phyloP scores from a whole-genome alignment of 2,888 invertebrate species.

The Cenopis cana region DNA sequence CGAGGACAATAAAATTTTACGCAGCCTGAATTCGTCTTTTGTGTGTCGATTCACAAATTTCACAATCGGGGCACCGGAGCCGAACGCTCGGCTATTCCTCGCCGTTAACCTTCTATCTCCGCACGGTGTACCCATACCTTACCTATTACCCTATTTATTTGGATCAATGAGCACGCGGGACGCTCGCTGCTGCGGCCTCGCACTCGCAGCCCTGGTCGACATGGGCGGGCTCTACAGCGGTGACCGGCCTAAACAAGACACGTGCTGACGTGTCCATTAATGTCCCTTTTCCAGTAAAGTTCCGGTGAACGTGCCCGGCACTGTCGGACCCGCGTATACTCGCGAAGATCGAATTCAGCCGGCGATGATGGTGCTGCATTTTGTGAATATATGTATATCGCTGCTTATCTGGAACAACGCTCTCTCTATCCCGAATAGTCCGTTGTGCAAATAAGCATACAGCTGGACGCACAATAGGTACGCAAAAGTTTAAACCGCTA shows the following conservation, averaged over 20 bases:
- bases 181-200: not conserved
- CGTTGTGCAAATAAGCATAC: too few species aligned
- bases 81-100: constrained; percentile 12
- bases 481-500: too few species aligned
- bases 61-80: not conserved
- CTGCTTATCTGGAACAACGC: too few species aligned
- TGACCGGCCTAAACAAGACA: too few species aligned
- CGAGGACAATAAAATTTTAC: constrained; percentile 29
- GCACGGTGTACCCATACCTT: too few species aligned
- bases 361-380: not conserved
- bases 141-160: too few species aligned
- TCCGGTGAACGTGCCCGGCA: not conserved
- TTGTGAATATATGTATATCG: too few species aligned
- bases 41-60: not conserved
- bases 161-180: not conserved
- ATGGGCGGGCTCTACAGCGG: not conserved
- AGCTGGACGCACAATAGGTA: too few species aligned
- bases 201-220: not conserved
- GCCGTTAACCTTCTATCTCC: constrained; percentile 11
- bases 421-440: too few species aligned
- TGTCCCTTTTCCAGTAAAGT: constrained; percentile 9
- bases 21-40: constrained; percentile 9
- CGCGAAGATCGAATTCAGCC: not conserved
- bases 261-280: not conserved
- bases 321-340: not conserved